phyloP scores from a whole-genome alignment of 2,888 invertebrate species.

The Endomychus coccineus region DNA sequence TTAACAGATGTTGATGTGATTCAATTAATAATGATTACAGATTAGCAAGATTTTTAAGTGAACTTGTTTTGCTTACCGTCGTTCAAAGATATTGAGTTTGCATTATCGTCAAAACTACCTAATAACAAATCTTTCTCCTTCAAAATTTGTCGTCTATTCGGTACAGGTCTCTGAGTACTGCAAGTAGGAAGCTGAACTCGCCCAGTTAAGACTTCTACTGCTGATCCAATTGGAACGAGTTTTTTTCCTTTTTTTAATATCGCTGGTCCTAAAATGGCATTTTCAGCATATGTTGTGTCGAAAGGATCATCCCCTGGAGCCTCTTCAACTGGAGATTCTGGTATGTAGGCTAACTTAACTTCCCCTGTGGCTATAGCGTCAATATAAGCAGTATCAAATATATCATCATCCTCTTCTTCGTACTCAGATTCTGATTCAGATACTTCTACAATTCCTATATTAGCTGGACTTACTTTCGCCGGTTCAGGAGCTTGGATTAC shows the following conservation, averaged over 20 bases:
- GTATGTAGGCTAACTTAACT: conserved; percentile 76
- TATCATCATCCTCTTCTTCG: conserved; percentile 70
- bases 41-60: too few species aligned
- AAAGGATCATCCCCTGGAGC: conserved; percentile 75
- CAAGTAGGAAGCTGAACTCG: conserved; percentile 69
- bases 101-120: conserved; percentile 51
- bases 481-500: conserved; percentile 41
- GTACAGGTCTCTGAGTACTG: conserved; percentile 45
- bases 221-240: conserved; percentile 74
- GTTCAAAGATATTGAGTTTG: conserved; percentile 20
- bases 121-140: conserved; percentile 60
- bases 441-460: conserved; percentile 55
- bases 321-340: conserved; percentile 72
- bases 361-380: conserved; percentile 82
- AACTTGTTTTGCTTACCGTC: too few species aligned
- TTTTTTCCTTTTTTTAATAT: conserved; percentile 66
- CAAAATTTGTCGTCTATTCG: conserved; percentile 44
- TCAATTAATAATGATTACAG: too few species aligned
- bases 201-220: conserved; percentile 81
- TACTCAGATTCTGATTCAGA: conserved; percentile 64
- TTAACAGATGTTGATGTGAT: too few species aligned
- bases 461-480: conserved; percentile 43
- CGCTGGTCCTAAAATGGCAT: conserved; percentile 70
- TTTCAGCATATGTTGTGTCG: conserved; percentile 82
- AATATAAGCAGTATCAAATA: conserved; percentile 83